Evolutionary conservation across 30 jellyfish, hydroid and myxozoan genomes (phyloP).

Genomic region (Chrysaora quinquecirrha): DNA sequence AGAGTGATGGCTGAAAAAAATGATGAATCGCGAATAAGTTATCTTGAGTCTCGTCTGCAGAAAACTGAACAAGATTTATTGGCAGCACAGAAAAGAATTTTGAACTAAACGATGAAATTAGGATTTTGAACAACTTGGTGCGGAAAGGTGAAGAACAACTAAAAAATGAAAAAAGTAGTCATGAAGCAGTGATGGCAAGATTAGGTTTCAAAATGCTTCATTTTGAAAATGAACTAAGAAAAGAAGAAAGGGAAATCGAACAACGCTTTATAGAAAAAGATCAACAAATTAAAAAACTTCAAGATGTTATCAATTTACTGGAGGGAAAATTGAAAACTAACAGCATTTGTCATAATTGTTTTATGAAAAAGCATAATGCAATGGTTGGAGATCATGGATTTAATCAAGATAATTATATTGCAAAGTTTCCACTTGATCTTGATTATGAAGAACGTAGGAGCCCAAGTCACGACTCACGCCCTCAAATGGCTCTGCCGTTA

Average conservation of each 20-base stretch:
- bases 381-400: conserved; percentile 22
- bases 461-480: conserved; percentile 22
- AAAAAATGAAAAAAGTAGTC: conserved; percentile 33
- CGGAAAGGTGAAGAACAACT: conserved; percentile 16
- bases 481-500: conserved; percentile 45
- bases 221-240: conserved; percentile 64
- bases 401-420: conserved; percentile 27
- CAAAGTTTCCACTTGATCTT: conserved; percentile 60
- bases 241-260: conserved; percentile 66
- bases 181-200: conserved; percentile 27
- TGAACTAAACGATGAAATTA: conserved; percentile 17
- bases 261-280: conserved; percentile 52
- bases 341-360: conserved; percentile 54
- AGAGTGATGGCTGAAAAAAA: not conserved
- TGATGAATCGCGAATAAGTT: not conserved
- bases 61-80: conserved; percentile 34
- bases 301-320: conserved; percentile 45
- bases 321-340: conserved; percentile 42
- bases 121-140: conserved; percentile 39
- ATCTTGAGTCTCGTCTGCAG: conserved; percentile 3
- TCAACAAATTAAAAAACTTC: conserved; percentile 31
- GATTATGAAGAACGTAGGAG: conserved; percentile 38
- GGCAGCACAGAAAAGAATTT: conserved; percentile 26
- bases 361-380: conserved; percentile 36
- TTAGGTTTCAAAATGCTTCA: conserved; percentile 69